Conservation (phyloP, 1,140 invertebrate species). For the Colletes latitarsis region DNA sequence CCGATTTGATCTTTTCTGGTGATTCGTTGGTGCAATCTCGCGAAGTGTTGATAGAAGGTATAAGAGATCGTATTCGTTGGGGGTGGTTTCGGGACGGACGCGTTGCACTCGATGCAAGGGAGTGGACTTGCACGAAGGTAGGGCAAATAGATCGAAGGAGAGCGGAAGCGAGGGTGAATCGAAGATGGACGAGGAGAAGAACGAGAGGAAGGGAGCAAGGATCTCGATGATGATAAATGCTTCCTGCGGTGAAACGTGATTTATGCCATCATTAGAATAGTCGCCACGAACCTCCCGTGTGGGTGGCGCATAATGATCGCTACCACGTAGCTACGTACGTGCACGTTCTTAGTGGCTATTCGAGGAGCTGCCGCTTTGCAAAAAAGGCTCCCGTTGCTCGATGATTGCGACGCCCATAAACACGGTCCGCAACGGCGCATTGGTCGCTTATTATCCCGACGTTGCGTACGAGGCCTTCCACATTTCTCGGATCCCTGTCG, state of each 20-base stretch:
- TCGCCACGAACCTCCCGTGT: conserved; percentile 61
- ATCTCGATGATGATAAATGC: conserved; percentile 74
- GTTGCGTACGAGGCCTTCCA: background rate
- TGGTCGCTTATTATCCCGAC: background rate
- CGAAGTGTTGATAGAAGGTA: conserved; percentile 32
- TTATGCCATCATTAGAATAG: conserved; percentile 73
- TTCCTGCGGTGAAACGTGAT: conserved; percentile 65
- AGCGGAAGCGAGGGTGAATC: background rate
- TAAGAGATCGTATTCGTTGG: conserved; percentile 39
- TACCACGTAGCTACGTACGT: conserved; percentile 43
- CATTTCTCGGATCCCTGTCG: background rate
- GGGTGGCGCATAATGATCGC: conserved; percentile 67
- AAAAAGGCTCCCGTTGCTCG: conserved; percentile 45
- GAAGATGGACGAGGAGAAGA: conserved; percentile 6
- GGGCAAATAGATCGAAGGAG: background rate
- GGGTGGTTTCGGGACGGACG: conserved; percentile 6
- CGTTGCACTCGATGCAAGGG: background rate
- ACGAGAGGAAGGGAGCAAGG: conserved; percentile 29
- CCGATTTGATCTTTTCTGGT: no score
- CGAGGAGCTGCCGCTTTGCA: conserved; percentile 17
- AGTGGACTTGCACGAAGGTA: background rate
- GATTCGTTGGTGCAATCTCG: background rate
- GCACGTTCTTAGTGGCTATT: conserved; percentile 20
- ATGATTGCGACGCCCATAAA: conserved; percentile 51
- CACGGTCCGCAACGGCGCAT: conserved; percentile 21